Percentiles rank a stretch among this genome's conserved stretches.
Conservation (phyloP, 2,888 invertebrate species). For the Clitarchus hookeri region DNA sequence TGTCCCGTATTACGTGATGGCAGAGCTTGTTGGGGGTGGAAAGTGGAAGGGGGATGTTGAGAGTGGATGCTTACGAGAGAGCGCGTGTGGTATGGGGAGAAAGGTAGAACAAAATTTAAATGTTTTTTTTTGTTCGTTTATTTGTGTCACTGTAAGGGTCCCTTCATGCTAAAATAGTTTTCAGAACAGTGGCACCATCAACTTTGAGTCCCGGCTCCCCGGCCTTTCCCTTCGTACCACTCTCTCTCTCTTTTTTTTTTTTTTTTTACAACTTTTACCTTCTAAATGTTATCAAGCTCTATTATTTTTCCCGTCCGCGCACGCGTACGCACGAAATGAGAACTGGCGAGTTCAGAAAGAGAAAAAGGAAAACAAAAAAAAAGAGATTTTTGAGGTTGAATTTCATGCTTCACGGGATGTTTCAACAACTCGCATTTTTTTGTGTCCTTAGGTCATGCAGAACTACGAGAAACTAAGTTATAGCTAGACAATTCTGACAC, state of each 20-base stretch:
- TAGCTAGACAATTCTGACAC: not conserved
- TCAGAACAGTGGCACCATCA: not conserved
- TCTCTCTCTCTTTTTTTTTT: not conserved
- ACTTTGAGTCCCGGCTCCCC: not conserved
- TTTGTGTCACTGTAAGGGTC: not conserved
- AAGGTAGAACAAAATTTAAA: constrained; percentile 4
- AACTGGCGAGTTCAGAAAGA: not conserved
- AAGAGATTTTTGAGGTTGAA: not conserved
- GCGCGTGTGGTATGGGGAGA: constrained; percentile 3
- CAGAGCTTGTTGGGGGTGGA: not conserved
- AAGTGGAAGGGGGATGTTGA: not conserved
- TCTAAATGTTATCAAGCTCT: not conserved
- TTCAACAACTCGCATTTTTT: not conserved
- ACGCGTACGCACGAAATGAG: not conserved
- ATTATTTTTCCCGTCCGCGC: not conserved
- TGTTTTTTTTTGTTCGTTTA: not conserved
- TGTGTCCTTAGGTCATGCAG: not conserved
- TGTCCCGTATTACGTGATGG: constrained; percentile 3
- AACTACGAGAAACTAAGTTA: not conserved
- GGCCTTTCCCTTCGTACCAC: not conserved
- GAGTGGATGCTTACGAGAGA: constrained; percentile 3
- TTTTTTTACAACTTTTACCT: constrained; percentile 14
- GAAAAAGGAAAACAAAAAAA: not conserved
- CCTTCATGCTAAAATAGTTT: not conserved
- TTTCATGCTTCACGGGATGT: not conserved